These are phyloP conservation scores for Hypanus sabinus DNA, from an alignment of 2,113 vertebrate species.

Conservation along the genomic window DNA sequence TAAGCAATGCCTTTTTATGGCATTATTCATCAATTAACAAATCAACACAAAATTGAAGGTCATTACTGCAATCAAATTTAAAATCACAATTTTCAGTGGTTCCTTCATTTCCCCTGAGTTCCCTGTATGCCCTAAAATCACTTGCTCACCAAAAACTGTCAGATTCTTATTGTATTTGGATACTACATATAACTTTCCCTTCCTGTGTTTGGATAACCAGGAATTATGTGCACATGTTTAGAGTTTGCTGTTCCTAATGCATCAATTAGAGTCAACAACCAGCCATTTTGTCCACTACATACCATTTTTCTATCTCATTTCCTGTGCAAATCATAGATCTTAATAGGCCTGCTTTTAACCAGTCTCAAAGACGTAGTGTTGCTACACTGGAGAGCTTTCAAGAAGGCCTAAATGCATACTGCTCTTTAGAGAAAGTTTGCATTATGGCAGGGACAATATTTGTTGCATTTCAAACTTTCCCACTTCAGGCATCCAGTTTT, in stretches of 20 bases:
- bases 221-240: slow-evolving; percentile 30
- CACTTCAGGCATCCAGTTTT: slow-evolving; percentile 27
- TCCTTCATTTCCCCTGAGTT: neutral
- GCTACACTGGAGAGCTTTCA: slow-evolving; percentile 24
- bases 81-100: neutral
- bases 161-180: slow-evolving; percentile 29
- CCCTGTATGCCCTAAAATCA: neutral
- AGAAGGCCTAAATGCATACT: slow-evolving; percentile 26
- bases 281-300: slow-evolving; percentile 34
- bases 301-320: slow-evolving; percentile 34
- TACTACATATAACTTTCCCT: slow-evolving; percentile 16
- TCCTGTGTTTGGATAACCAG: slow-evolving; percentile 17
- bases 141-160: neutral
- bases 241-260: slow-evolving; percentile 21
- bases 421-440: slow-evolving; percentile 27
- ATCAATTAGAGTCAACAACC: slow-evolving; percentile 29
- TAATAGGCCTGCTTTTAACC: slow-evolving; percentile 32
- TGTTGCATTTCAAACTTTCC: neutral
- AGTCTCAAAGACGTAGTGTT: slow-evolving; percentile 35
- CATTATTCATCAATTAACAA: neutral
- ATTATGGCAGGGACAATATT: neutral
- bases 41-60: neutral
- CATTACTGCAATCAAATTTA: neutral
- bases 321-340: slow-evolving; percentile 32
- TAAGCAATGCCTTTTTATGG: neutral